Base-by-base conservation (phyloP, 92 coral and sea anemone species). In the Umimayanthus kanabou region DNA sequence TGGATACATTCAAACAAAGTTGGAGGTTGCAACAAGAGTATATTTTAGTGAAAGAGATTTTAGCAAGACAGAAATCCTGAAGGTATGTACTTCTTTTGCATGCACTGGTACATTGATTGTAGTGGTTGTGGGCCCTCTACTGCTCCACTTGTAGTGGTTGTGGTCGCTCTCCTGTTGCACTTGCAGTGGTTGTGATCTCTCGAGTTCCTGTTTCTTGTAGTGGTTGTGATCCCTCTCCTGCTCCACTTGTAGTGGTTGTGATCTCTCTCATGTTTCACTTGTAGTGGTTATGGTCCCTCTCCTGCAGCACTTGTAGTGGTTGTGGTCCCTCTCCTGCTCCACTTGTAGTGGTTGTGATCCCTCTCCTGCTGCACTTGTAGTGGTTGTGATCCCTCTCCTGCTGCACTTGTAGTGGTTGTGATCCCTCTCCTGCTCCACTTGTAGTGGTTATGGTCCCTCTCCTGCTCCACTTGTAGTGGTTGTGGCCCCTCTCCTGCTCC, bases 31-130 rank as follows among this genome's bases (percentile, higher is more conserved):
- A 47, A 94, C 98, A 30, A 94, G 93, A 90, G 92, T 94, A 39
- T 94, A 94, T 86, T 94, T 94, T 93, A 92, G 93, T 39, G 98
- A 94, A 80, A 94, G 86, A 89, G 98, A 94, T 79, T 94, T 94
- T 79, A 91, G 95, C 80, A 91, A 90, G 87, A 91, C 92, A 33
- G 89, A 49, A 49, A 93, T 94, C 86, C 85, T 94, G 84, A 87
- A 93, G 91, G 98, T 94, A 73, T 57, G 80, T 26, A 39, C 33
- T 18, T 9, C 8, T 76, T 50, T 13, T 11, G 3, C 3, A 53
- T 2, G 14, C 20, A 53, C 20, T 53, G 58, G 58, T 53, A 11
- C 57, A 50, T 1, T 50, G 57, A 15, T 10, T 50, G 10, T 15
- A 16, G 13, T 50, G 16, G 16, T 13, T 50, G n/a, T n/a, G n/a